Evolutionary conservation across 1,140 invertebrate genomes (phyloP), one percentile per base, ranked within the genome.

Genomic region (Diploscapter pachys): DNA sequence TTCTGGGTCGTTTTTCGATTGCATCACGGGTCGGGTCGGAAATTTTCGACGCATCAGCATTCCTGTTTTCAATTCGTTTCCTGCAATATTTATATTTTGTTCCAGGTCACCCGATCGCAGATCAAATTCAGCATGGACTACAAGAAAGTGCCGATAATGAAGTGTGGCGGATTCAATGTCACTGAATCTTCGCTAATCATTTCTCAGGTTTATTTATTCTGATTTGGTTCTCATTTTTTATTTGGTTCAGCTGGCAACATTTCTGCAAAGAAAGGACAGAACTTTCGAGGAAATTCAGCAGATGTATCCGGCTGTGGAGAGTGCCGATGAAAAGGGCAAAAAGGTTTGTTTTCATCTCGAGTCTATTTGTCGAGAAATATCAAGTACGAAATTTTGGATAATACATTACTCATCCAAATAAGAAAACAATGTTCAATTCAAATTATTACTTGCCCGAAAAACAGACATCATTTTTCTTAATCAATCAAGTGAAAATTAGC

Each of bases 161-260:
- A 74, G 4, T n/a, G 66, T 53, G 72, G 66, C 51, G 70, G 48
- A 62, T 77, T 89, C 75, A 87, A 93, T 88, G 86, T 99, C 72
- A 91, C 93, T 81, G 96, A 99, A 81, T 97, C 94, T 75, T 91
- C 93, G 55, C 92, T 95, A 86, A 97, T 99, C 63, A 91, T 98
- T 82, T 98, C 95, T 52, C 87, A 68, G 66, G 66, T 68, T 52
- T 0, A 59, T 59, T 59, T 31, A 59, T 11, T 59, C 9, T 11
- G 31, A 11, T 1, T 59, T 59, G 57, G 2, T 59, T 59, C 9
- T 59, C 57, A 11, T 11, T 31, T 11, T 31, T 59, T 59, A 31
- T 8, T 5, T 52, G 11, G 8, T 68, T 50, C 51, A 92, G 3
- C 81, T 99, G 50, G 89, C 91, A 61, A 93, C 93, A 3, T 91